Conservation (phyloP, 2,888 invertebrate genomes). For the Drosophila lutescens region DNA sequence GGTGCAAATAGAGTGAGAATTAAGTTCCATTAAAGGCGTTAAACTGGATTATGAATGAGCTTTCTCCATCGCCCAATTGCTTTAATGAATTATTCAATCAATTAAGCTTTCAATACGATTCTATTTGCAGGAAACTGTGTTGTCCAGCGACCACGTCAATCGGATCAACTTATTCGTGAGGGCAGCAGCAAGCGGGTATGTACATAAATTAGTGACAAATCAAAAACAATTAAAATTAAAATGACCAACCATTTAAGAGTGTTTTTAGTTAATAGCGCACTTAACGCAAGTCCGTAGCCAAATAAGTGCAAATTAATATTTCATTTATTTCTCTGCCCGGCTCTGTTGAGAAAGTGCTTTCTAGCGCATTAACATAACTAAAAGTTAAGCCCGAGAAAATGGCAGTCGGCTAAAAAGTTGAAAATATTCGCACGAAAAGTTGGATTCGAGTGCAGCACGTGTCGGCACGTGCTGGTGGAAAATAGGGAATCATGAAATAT, state of each 20-base stretch:
- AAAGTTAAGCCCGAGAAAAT: constrained; percentile 50
- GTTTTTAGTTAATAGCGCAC: background rate
- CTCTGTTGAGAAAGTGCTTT: constrained; percentile 55
- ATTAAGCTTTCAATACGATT: constrained; percentile 9
- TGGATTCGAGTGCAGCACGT: constrained; percentile 40
- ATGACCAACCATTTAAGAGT: background rate
- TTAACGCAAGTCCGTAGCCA: constrained; percentile 5
- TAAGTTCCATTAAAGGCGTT: constrained; percentile 33
- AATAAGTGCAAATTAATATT: constrained; percentile 43
- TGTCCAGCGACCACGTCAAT: constrained; percentile 92
- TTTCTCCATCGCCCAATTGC: background rate
- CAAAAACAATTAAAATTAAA: background rate
- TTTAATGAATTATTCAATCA: constrained; percentile 13
- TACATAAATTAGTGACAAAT: constrained; percentile 35
- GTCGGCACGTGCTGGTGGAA: constrained; percentile 59
- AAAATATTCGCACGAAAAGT: constrained; percentile 3
- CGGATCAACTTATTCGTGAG: constrained; percentile 93
- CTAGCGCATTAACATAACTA: constrained; percentile 64
- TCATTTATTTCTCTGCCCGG: constrained; percentile 13
- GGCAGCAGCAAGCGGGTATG: constrained; percentile 93
- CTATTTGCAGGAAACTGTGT: constrained; percentile 89
- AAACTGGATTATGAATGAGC: constrained; percentile 9
- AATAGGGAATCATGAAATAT: constrained; percentile 22
- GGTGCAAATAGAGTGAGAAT: constrained; percentile 5
- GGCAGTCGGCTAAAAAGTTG: constrained; percentile 16